A percentile compares a stretch with the other conserved stretches of the same genome.
phyloP scores from a whole-genome alignment of 2,113 vertebrate species.

The Calidris pugnax region DNA sequence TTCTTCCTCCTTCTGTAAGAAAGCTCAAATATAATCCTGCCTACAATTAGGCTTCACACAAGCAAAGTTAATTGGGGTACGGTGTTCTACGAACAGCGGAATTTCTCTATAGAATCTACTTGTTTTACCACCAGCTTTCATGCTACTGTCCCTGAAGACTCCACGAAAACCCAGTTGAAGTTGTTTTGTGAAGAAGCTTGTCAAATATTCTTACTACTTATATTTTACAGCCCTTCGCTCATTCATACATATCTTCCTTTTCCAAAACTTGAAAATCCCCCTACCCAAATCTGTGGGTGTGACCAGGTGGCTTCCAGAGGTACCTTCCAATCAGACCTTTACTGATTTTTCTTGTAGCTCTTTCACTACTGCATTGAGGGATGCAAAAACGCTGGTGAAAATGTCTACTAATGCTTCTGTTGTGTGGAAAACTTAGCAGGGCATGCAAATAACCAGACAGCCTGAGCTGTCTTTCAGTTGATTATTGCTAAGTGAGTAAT shows the following conservation, averaged over 20 bases:
- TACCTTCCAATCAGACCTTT: not conserved
- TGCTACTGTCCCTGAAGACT: not conserved
- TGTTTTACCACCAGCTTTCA: not conserved
- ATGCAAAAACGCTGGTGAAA: not conserved
- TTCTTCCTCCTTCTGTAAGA: not conserved
- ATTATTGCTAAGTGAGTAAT: not conserved
- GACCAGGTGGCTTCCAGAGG: not conserved
- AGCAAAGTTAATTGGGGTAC: not conserved
- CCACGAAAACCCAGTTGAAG: not conserved
- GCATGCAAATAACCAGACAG: not conserved
- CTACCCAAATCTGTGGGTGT: not conserved
- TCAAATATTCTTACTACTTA: not conserved
- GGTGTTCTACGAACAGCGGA: not conserved
- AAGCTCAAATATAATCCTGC: not conserved
- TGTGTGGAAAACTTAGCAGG: not conserved
- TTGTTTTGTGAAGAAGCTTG: not conserved
- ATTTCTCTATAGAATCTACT: not conserved
- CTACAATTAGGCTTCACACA: not conserved
- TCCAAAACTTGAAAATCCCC: not conserved
- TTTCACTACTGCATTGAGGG: not conserved
- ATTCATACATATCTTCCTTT: not conserved
- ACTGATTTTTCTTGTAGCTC: not conserved
- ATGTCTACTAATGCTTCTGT: not conserved
- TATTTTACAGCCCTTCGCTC: not conserved
- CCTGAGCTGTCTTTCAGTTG: not conserved